Percentiles rank a stretch among this genome's conserved stretches.
phyloP scores from a whole-genome alignment of 1,140 invertebrate genomes.

The Papilio machaon region DNA sequence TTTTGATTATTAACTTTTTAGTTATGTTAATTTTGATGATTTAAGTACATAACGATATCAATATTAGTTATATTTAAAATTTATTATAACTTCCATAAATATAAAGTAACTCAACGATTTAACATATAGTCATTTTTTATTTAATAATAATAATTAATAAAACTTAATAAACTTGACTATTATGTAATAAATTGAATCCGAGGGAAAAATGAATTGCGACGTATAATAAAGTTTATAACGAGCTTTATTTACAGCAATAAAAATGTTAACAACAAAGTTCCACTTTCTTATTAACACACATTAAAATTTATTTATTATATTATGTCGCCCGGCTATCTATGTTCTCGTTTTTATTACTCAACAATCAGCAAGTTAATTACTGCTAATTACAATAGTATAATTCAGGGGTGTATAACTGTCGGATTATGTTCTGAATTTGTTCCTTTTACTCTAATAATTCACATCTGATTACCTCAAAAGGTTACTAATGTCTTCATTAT shows the following conservation, averaged over 20 bases:
- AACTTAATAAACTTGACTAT: not conserved
- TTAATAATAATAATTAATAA: no score
- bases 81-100: no score
- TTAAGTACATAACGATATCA: no score
- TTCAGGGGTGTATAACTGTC: not conserved
- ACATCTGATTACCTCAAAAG: not conserved
- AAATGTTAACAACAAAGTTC: slow-evolving; percentile 20
- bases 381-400: not conserved
- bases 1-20: no score
- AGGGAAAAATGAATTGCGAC: not conserved
- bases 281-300: slow-evolving; percentile 14
- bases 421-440: not conserved
- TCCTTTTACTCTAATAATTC: not conserved
- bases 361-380: slow-evolving; percentile 15
- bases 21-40: no score
- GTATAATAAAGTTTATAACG: slow-evolving; percentile 12
- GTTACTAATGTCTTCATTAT: not conserved
- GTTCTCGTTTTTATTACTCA: slow-evolving; percentile 12
- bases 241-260: not conserved
- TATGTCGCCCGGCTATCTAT: slow-evolving; percentile 4
- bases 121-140: not conserved
- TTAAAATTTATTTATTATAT: slow-evolving; percentile 25
- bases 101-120: not conserved
- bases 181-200: slow-evolving; percentile 3
- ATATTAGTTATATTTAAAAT: no score